Conservation (phyloP, 2,113 vertebrate species). For the Puntigrus tetrazona region DNA sequence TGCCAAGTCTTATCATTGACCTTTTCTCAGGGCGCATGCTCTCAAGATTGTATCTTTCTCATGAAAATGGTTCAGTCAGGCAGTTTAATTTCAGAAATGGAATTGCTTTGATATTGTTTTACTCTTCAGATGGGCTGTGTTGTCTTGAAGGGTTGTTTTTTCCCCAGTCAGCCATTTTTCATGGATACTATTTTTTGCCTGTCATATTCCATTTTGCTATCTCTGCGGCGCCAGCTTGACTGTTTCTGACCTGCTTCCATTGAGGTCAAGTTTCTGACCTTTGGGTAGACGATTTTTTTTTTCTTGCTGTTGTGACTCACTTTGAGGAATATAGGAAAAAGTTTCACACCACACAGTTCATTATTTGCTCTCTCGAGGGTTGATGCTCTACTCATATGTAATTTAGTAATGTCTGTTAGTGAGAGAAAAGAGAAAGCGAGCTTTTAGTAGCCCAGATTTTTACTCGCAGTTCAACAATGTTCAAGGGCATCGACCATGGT, state of each 20-base stretch:
- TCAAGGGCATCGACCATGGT: not conserved
- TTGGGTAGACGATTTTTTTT: constrained; percentile 3
- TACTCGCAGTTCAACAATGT: constrained; percentile 24
- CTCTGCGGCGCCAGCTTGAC: constrained; percentile 53
- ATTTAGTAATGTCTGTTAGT: constrained; percentile 32
- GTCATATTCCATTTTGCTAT: constrained; percentile 61
- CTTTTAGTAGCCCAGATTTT: constrained; percentile 6
- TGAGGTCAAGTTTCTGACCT: constrained; percentile 46
- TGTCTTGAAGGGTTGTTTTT: constrained; percentile 57
- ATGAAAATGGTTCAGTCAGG: constrained; percentile 65
- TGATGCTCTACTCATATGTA: constrained; percentile 28
- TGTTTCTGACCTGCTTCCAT: constrained; percentile 56
- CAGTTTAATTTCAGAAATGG: constrained; percentile 71
- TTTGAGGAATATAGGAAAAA: constrained; percentile 45
- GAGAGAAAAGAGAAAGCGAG: not conserved
- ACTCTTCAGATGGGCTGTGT: constrained; percentile 60
- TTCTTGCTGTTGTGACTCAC: constrained; percentile 36
- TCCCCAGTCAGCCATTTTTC: constrained; percentile 54
- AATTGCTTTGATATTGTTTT: constrained; percentile 75
- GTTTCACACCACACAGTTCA: constrained; percentile 16
- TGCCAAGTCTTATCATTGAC: constrained; percentile 67
- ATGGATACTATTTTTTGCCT: constrained; percentile 42
- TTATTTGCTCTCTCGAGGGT: constrained; percentile 36
- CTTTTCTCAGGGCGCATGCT: constrained; percentile 64
- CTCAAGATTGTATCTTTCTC: constrained; percentile 67